Base-by-base conservation (phyloP, 2,797 vertebrate species). In the Microcaecilia unicolor region DNA sequence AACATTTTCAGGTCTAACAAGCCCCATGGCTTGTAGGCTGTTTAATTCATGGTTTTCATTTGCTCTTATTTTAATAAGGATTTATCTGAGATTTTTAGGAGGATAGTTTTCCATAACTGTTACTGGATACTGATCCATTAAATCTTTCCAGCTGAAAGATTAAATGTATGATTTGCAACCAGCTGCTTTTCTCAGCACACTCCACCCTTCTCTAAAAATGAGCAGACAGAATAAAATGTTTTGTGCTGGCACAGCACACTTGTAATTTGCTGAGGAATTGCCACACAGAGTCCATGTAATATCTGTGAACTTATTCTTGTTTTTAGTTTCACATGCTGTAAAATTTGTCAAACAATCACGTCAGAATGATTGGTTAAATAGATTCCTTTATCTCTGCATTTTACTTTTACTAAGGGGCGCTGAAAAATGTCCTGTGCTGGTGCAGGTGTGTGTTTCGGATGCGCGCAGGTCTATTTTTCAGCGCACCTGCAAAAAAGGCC, bases 81-180 rank as follows among this genome's bases (percentile, higher is more conserved):
- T 70, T 64, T 67, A 64, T 58, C 58, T 59, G 43, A 60, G 43
- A 48, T 80, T 78, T 75, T 70, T 74, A 72, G 68, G 62, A 65
- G 38, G 72, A 79, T 79, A 63, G 63, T 82, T 86, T 85, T 83
- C 78, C 81, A 85, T 76, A 48, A 61, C 74, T 76, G 83, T 81
- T 78, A 87, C 72, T 49, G 67, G 80, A 87, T 67, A 81, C 81
- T 79, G 53, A 70, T 81, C 78, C 79, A 85, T 84, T 84, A 81
- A 85, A 85, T 74, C 72, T 81, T 74, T 80, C 78, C 77, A 57
- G 34, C 70, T 64, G 62, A 55, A 73, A 85, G 75, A 85, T 83
- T 80, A 81, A 83, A 76, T 71, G 59, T 78, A 53, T 66, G 54
- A 58, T 74, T 80, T 72, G 58, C 62, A 61, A 63, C 52, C 72